These are phyloP conservation scores for Meiosimyza decipiens DNA, from an alignment of 2,888 invertebrate species.

Conservation along the genomic window DNA sequence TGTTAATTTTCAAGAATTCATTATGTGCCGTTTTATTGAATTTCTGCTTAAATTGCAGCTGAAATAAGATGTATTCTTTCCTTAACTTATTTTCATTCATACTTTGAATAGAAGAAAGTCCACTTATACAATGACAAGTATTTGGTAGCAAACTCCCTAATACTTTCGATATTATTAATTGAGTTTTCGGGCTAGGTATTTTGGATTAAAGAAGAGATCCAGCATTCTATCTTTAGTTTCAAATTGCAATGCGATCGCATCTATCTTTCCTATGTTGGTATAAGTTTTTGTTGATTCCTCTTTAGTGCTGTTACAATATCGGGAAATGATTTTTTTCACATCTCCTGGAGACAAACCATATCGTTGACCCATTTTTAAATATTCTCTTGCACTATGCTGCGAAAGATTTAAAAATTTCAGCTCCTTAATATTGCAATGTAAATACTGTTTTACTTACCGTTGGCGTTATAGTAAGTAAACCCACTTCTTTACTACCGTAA, in stretches of 20 bases:
- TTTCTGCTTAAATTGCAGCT: too few relatives aligned
- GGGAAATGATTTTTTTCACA: conserved; percentile 58
- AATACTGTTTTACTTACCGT: conserved; percentile 67
- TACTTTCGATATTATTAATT: too few relatives aligned
- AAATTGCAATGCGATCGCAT: too few relatives aligned
- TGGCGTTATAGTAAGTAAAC: conserved; percentile 74
- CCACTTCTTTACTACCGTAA: too few relatives aligned
- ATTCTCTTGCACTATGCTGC: neutral
- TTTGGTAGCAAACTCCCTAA: too few relatives aligned
- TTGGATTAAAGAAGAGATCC: too few relatives aligned
- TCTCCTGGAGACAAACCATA: conserved; percentile 58
- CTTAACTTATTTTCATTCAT: neutral
- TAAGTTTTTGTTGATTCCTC: conserved; percentile 45
- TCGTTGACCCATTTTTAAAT: conserved; percentile 58
- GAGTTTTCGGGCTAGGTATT: too few relatives aligned
- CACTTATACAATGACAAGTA: conserved; percentile 53
- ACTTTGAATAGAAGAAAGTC: conserved; percentile 68
- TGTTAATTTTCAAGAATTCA: too few relatives aligned
- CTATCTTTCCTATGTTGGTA: too few relatives aligned
- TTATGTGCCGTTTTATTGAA: too few relatives aligned
- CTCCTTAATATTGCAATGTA: too few relatives aligned
- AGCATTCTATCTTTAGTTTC: too few relatives aligned
- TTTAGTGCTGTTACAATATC: conserved; percentile 48
- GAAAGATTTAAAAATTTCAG: neutral
- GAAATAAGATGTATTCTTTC: neutral